These are phyloP conservation scores for Scytalopus superciliaris DNA, from an alignment of 2,113 vertebrate species.

Conservation along the genomic window DNA sequence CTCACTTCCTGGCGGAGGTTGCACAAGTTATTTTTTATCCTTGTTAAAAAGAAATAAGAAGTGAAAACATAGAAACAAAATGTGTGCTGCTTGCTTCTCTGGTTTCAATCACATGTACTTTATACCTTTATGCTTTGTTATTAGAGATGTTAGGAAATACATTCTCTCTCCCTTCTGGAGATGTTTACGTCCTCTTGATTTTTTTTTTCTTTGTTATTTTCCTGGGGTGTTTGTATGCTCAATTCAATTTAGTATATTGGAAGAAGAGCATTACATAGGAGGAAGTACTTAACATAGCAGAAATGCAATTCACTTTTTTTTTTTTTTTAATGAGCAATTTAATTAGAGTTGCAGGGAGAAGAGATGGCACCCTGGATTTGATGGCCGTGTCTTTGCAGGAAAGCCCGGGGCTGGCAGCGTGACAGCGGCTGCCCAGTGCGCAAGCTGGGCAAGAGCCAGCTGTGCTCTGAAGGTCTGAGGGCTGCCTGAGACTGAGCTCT, in stretches of 20 bases:
- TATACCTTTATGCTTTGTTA: constrained; percentile 35
- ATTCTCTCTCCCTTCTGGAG: neutral
- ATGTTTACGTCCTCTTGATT: neutral
- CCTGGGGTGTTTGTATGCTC: neutral
- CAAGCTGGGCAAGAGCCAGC: neutral
- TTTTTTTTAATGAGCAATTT: neutral
- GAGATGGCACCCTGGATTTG: neutral
- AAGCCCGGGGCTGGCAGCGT: rapidly evolving
- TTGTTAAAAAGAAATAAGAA: constrained; percentile 73
- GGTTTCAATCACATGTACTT: constrained; percentile 60
- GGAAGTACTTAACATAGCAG: neutral
- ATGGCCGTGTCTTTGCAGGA: neutral
- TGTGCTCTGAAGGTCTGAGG: neutral
- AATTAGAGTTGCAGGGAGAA: neutral
- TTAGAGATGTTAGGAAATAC: neutral
- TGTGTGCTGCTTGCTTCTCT: constrained; percentile 57
- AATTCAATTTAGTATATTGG: neutral
- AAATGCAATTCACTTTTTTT: neutral
- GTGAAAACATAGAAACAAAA: constrained; percentile 63
- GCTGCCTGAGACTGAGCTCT: neutral
- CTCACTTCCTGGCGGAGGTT: constrained; percentile 61
- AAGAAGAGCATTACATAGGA: neutral
- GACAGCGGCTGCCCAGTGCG: rapidly evolving
- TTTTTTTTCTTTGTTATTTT: neutral
- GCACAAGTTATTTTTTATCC: constrained; percentile 71